phyloP scores from a whole-genome alignment of 1,140 invertebrate species.

The Dinothrombium tinctorium region DNA sequence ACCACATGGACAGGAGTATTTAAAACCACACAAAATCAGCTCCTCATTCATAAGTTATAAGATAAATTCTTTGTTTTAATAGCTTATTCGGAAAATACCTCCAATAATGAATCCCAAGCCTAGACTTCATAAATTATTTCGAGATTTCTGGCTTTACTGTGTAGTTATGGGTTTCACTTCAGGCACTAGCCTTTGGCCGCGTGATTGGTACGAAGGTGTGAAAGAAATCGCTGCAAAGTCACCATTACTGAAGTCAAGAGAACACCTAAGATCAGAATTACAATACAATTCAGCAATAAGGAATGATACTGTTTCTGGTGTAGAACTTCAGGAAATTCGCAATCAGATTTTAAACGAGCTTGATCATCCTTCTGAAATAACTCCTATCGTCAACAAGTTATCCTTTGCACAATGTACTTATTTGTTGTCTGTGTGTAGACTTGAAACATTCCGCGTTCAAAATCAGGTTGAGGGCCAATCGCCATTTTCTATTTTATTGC shows the following conservation, averaged over 20 bases:
- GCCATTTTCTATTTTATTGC: constrained; percentile 68
- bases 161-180: constrained; percentile 96
- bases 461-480: constrained; percentile 46
- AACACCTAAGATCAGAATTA: constrained; percentile 69
- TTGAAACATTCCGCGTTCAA: constrained; percentile 69
- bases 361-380: constrained; percentile 57
- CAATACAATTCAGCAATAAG: constrained; percentile 91
- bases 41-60: no score
- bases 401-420: constrained; percentile 91
- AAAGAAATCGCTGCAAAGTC: constrained; percentile 92
- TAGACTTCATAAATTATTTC: constrained; percentile 82
- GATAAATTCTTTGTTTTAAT: constrained; percentile 9
- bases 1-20: no score
- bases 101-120: constrained; percentile 68
- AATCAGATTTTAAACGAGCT: constrained; percentile 60
- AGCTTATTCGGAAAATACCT: constrained; percentile 55
- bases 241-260: constrained; percentile 71
- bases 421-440: constrained; percentile 78
- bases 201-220: constrained; percentile 86
- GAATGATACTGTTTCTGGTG: constrained; percentile 68
- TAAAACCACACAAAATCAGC: no score
- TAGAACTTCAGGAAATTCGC: constrained; percentile 68
- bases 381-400: constrained; percentile 62
- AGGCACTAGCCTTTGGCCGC: constrained; percentile 68
- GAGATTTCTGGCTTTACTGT: constrained; percentile 97